These are phyloP conservation scores for Lasiurus cinereus DNA, from an alignment of 2,113 vertebrate genomes.

Conservation along the genomic window DNA sequence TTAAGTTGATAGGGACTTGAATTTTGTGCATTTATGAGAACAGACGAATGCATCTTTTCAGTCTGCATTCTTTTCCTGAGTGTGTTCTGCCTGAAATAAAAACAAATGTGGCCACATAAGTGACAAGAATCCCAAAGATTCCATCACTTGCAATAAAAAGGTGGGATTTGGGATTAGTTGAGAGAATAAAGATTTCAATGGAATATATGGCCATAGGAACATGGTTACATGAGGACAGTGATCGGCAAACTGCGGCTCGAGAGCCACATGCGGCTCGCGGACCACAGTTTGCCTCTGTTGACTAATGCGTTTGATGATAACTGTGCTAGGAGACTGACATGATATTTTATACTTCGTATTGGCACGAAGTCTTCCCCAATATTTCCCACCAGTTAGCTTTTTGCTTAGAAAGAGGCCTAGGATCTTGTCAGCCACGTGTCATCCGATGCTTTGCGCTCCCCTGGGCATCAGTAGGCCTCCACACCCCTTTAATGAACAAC, in stretches of 20 bases:
- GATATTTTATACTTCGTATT: fast-evolving
- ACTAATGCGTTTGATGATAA: too few species aligned
- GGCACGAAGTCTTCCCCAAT: neutral
- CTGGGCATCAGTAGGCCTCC: neutral
- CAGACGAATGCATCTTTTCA: neutral
- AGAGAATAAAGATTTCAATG: neutral
- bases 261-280: too few species aligned
- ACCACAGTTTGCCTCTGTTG: too few species aligned
- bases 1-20: neutral
- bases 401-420: neutral
- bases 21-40: neutral
- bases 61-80: neutral
- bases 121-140: neutral
- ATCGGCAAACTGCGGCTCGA: too few species aligned
- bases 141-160: neutral
- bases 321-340: neutral
- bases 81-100: neutral
- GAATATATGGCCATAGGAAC: fast-evolving
- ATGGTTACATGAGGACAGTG: neutral
- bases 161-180: neutral
- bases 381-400: neutral
- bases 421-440: neutral
- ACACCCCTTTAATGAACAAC: neutral
- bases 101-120: neutral
- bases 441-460: neutral